These are phyloP conservation scores for Drosophila lutescens DNA, from an alignment of 2,888 invertebrate species.

Conservation along the genomic window DNA sequence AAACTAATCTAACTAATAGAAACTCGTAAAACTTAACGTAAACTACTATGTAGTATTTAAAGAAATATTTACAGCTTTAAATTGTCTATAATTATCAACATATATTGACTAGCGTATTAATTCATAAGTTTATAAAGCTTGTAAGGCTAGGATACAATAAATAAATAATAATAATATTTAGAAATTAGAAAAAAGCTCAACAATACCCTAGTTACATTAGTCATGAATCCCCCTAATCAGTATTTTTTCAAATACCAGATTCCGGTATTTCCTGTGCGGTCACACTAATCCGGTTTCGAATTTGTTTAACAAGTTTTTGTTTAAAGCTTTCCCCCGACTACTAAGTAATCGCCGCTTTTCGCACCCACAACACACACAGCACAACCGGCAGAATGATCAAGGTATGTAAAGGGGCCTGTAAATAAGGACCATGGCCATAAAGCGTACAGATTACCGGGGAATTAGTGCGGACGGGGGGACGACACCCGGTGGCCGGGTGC, in stretches of 20 bases:
- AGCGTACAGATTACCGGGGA: slow-evolving; percentile 2
- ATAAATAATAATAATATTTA: no score
- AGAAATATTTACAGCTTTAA: no score
- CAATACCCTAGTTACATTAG: no score
- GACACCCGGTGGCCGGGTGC: slow-evolving; percentile 40
- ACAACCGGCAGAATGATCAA: slow-evolving; percentile 19
- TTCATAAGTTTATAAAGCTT: no score
- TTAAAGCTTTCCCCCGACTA: slow-evolving; percentile 5
- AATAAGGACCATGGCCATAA: not conserved
- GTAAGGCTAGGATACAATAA: no score
- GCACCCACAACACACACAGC: slow-evolving; percentile 12
- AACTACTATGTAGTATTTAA: no score
- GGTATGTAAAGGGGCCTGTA: slow-evolving; percentile 13
- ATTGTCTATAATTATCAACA: no score
- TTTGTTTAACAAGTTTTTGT: slow-evolving; percentile 12
- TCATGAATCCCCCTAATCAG: not conserved
- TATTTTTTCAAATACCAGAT: not conserved
- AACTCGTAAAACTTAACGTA: no score
- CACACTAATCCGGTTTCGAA: slow-evolving; percentile 4
- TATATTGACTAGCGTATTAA: no score
- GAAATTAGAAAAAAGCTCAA: no score
- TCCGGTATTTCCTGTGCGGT: not conserved
- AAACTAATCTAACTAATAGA: no score
- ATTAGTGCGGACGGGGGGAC: not conserved
- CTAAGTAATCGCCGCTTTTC: slow-evolving; percentile 5